These are phyloP conservation scores for Oxytorus armatus DNA, from an alignment of 2,888 invertebrate species.

Conservation along the genomic window DNA sequence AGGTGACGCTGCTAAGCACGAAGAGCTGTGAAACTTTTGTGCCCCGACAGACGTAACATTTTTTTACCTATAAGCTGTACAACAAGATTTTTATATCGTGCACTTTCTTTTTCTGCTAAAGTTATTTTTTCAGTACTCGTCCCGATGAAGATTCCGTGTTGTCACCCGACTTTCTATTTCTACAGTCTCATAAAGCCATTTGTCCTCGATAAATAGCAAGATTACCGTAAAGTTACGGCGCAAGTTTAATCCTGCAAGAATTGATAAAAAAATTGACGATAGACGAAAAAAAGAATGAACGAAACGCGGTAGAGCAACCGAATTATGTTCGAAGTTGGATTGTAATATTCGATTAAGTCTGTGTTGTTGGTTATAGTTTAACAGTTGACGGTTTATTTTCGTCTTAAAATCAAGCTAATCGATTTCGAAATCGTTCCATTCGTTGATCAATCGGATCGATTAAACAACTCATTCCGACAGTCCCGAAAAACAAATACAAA, in stretches of 20 bases:
- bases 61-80: conserved; percentile 64
- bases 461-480: too few species aligned
- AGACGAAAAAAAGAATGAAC: too few species aligned
- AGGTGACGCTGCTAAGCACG: conserved; percentile 78
- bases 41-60: conserved; percentile 27
- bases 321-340: too few species aligned
- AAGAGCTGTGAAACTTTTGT: conserved; percentile 76
- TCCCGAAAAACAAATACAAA: too few species aligned
- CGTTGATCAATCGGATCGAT: too few species aligned
- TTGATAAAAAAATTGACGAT: not conserved
- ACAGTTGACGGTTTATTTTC: too few species aligned
- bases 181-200: too few species aligned
- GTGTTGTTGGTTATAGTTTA: too few species aligned
- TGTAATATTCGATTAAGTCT: too few species aligned
- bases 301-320: too few species aligned
- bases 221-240: not conserved
- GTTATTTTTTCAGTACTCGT: conserved; percentile 32
- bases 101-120: conserved; percentile 51
- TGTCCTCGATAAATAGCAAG: not conserved
- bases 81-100: conserved; percentile 67
- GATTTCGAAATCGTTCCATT: too few species aligned
- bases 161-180: not conserved
- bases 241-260: conserved; percentile 4
- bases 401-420: too few species aligned
- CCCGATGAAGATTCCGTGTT: not conserved